Base-by-base conservation (phyloP, 1,140 invertebrate genomes). In the Manduca sexta region DNA sequence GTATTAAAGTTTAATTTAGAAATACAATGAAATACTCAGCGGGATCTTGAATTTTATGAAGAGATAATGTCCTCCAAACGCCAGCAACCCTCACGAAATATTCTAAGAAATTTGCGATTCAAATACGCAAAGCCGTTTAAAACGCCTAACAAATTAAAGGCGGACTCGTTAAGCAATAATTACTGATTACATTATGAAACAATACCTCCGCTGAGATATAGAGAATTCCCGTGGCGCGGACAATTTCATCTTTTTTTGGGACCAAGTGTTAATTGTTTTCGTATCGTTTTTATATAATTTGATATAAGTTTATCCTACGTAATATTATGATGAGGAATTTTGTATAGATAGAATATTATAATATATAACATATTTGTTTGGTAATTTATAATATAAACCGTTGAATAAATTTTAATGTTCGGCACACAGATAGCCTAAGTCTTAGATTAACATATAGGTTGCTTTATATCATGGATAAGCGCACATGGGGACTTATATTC, bases 21-120 rank as follows among this genome's bases (percentile, higher is more conserved):
- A 79, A 71, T 75, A 77, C 69, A 76, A 72, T 70, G 69, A 70
- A 69, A 69, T 71, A 82, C 72, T 80, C 66, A 56, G 60, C 49
- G 54, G 59, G 65, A 77, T 81, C 72, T 74, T 79, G 78, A 83
- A 80, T 81, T 83, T 84, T 83, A 80, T 82, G 74, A 79, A 77
- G 81, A 79, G 77, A 81, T 84, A 84, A 82, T 84, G 76, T 69
- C 74, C 77, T 84, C 73, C 54, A 76, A 75, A 74, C 76, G 75
- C 62, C 60, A 72, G 72, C 65, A 69, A 72, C 79, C 77, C 75
- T 80, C 78, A 70, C 72, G 73, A 84, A 83, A 84, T 84, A 83
- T 84, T 83, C 77, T 78, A 74, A 83, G 79, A 84, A 83, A 84
- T 85, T 85, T 85, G 79, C 73, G 81, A 84, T 85, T 84, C 81